Base-by-base conservation (phyloP, 1,140 invertebrate species). In the Bombus vancouverensis region DNA sequence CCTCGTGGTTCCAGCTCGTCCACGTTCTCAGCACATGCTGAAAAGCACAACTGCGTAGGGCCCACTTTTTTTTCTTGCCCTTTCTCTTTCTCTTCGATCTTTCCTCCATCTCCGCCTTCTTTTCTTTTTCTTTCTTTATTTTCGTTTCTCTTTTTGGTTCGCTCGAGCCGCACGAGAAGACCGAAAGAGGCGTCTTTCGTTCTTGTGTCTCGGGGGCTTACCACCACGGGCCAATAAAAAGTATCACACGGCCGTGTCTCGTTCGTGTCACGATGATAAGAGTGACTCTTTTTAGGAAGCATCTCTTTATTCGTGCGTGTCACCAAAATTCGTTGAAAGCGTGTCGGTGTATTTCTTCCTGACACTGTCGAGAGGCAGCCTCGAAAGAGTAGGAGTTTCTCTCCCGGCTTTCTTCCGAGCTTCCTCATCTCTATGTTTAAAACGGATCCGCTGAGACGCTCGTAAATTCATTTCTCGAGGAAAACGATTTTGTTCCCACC, bases 181-280 rank as follows among this genome's bases (percentile, higher is more conserved):
- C 47, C 25, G 47, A 59, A 34, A 72, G 81, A 57, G 32, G 13
- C 42, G 39, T 59, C n/a, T 84, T 59, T 53, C 75, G 71, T 66
- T 44, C 66, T 84, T 22, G 15, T 53, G 78, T 44, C 39, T 44
- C 39, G 34, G 81, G 44, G 65, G 65, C 74, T 89, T 77, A 73
- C 53, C 22, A 81, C 83, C 76, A 76, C 72, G 22, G 79, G 34
- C 57, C 85, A 89, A 86, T 89, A 89, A 89, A 88, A 90, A 81
- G 76, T 88, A 75, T 85, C 83, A 87, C 86, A 80, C 78, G 68
- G 39, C 37, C 57, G 83, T 75, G 74, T 83, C 73, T 53, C 80
- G 32, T 85, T 73, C 87, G 86, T 76, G 44, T 81, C 87, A 81
- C 42, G 59, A 37, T 77, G 87, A 89, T 89, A 89, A 89, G 82